These are phyloP conservation scores for Danio kyathit DNA, from an alignment of 2,797 vertebrate genomes.

Conservation along the genomic window DNA sequence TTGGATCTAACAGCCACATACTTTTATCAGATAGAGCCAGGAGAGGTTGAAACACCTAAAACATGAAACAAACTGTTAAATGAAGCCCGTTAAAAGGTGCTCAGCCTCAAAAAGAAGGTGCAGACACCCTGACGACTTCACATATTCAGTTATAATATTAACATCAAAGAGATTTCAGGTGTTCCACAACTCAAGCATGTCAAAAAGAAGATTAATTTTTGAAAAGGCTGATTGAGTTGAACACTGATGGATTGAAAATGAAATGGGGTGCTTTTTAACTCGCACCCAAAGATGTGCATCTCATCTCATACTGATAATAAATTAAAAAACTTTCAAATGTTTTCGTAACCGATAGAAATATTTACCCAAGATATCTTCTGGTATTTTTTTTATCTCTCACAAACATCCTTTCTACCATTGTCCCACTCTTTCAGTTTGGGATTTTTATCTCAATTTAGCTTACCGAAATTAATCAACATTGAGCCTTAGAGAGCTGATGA, in stretches of 20 bases:
- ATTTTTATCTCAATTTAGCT: conserved; percentile 5
- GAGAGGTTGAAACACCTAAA: conserved; percentile 12
- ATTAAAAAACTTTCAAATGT: not conserved
- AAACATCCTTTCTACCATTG: not conserved
- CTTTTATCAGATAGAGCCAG: conserved; percentile 6
- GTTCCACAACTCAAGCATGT: conserved; percentile 20
- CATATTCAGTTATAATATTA: conserved; percentile 12
- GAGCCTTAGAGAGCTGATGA: conserved; percentile 15
- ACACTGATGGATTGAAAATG: not conserved
- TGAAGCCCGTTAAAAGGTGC: not conserved
- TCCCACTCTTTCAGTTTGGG: no score
- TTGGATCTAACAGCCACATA: not conserved
- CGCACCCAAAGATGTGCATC: not conserved
- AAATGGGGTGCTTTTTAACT: not conserved
- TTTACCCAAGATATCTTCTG: not conserved
- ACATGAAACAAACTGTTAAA: conserved; percentile 30
- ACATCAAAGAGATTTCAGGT: conserved; percentile 12
- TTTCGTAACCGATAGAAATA: no score
- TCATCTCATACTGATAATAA: not conserved
- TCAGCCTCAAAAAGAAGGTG: conserved; percentile 20
- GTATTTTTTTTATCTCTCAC: not conserved
- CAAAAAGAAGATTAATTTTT: not conserved
- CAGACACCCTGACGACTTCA: not conserved
- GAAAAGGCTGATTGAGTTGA: conserved; percentile 2
- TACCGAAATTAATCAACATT: not conserved